Conservation (phyloP, 2,797 vertebrate genomes). For the Onychomys torridus region DNA sequence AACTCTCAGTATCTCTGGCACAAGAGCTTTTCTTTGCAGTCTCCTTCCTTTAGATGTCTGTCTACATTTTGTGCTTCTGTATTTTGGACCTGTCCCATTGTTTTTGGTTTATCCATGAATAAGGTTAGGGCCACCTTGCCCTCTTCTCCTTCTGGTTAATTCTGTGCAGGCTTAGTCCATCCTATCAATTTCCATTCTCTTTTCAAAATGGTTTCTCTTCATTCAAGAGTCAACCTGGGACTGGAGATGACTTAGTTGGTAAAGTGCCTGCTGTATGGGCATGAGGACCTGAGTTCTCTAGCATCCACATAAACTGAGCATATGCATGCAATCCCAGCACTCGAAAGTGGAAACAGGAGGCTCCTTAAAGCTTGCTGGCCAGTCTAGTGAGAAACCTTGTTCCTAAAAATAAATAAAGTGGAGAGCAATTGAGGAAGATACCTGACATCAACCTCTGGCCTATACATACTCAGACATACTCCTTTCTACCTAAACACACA, state of each 20-base stretch:
- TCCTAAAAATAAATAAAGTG: neutral
- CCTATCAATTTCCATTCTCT: constrained; percentile 10
- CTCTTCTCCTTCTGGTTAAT: neutral
- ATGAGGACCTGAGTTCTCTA: neutral
- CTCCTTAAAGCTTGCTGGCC: neutral
- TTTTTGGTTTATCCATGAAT: neutral
- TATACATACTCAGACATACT: neutral
- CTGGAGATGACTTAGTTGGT: neutral
- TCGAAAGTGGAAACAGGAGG: neutral
- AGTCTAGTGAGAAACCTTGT: neutral
- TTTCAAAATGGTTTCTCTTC: constrained; percentile 24
- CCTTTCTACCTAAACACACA: neutral
- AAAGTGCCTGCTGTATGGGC: neutral
- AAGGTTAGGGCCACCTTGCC: neutral
- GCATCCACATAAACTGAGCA: neutral
- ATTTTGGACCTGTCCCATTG: neutral
- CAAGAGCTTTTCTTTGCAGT: neutral
- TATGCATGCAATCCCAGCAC: neutral
- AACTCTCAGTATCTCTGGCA: neutral
- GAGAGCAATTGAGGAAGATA: neutral
- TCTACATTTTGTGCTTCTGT: neutral
- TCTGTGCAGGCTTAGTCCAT: neutral
- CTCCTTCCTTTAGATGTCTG: neutral
- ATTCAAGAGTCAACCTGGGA: neutral
- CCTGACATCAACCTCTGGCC: neutral